Base-by-base conservation (phyloP, 1,140 invertebrate species). In the Acromyrmex charruanus region DNA sequence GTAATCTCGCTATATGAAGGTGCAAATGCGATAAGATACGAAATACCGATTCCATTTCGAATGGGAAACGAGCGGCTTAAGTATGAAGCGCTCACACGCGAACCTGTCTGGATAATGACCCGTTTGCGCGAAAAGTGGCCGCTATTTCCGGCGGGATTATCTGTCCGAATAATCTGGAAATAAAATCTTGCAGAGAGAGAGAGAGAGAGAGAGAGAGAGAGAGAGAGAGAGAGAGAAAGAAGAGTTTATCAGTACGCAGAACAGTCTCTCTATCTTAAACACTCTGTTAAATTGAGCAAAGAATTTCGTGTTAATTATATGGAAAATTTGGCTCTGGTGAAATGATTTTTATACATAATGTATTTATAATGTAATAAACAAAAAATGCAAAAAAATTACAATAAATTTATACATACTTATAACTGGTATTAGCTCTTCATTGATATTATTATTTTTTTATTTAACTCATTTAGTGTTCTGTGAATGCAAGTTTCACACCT, bases 71-170 rank as follows among this genome's bases (percentile, higher is more conserved):
- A 88, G 71, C 55, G 53, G 21, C 14, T 88, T 87, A 85, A 77
- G 77, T 88, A 88, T 88, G 66, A 89, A 88, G 65, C 61, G 87
- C 71, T 77, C 68, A 88, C 88, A 88, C 77, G 65, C 71, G 71
- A 87, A 79, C 59, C 9, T 71, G 39, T 16, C 53, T 58, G 81
- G 66, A 88, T 88, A 91, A 88, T 66, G 77, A 79, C 85, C 63
- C 79, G 74, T 88, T 87, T 85, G 81, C 66, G 59, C 72, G 75
- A 79, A 81, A 90, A 91, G 88, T 87, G 66, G 84, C 80, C 25
- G 80, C 86, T 72, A 91, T 91, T 91, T 90, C 82, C 69, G 65
- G 53, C 51, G 77, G 53, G 51, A 77, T 88, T 58, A 61, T 87
- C 55, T 44, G 49, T 12, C 44, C 59, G 35, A 31, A 2, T 87